Conservation (phyloP, 2,888 invertebrate species). For the Blomia tropicalis region DNA sequence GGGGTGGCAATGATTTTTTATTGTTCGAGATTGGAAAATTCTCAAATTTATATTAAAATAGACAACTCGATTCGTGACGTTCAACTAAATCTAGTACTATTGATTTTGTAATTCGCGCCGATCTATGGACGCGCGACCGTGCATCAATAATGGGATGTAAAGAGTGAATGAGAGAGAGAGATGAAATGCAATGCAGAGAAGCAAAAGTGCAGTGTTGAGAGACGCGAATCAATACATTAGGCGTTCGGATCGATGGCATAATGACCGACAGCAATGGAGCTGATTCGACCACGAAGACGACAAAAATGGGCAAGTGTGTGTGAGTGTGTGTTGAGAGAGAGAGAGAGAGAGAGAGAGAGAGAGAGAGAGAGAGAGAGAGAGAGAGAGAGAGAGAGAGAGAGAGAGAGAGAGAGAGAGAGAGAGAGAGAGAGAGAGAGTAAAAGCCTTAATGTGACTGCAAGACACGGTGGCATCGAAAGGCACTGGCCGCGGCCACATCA, state of each 20-base stretch:
- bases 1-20: constrained; percentile 6
- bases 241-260: neutral
- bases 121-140: neutral
- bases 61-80: constrained; percentile 7
- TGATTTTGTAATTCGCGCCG: constrained; percentile 17
- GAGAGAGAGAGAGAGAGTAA: too few relatives aligned
- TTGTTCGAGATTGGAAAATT: constrained; percentile 1
- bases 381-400: too few relatives aligned
- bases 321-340: neutral
- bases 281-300: too few relatives aligned
- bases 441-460: too few relatives aligned
- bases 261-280: neutral
- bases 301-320: neutral
- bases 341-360: too few relatives aligned
- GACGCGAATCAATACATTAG: constrained; percentile 7
- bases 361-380: too few relatives aligned
- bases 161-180: neutral
- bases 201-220: neutral
- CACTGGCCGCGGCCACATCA: neutral
- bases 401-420: too few relatives aligned
- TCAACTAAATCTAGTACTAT: constrained; percentile 1
- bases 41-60: constrained; percentile 10
- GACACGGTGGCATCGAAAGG: neutral
- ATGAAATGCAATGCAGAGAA: neutral
- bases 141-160: neutral